Conservation (phyloP, 2,113 vertebrate species). For the Eublepharis macularius region DNA sequence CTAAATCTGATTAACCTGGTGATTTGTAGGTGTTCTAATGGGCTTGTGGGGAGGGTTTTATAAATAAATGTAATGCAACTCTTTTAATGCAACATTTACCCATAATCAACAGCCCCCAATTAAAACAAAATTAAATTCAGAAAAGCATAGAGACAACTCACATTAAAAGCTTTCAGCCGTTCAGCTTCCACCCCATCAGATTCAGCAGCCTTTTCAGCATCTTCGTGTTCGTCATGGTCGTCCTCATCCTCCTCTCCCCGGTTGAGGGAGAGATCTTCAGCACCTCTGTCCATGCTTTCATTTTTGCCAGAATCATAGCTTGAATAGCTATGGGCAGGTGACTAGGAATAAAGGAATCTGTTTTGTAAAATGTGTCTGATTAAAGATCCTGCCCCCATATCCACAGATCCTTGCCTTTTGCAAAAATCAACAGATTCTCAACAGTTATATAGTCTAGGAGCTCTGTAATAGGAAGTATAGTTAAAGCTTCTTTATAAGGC, state of each 20-base stretch:
- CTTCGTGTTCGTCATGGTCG: conserved; percentile 83
- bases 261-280: conserved; percentile 82
- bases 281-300: conserved; percentile 79
- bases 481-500: not conserved
- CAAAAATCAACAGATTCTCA: not conserved
- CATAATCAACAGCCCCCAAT: conserved; percentile 55
- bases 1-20: conserved; percentile 73
- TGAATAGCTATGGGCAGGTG: conserved; percentile 84
- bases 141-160: conserved; percentile 68
- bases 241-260: conserved; percentile 84
- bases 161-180: conserved; percentile 85
- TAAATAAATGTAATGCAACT: conserved; percentile 69
- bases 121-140: conserved; percentile 39
- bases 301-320: conserved; percentile 86
- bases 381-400: not conserved
- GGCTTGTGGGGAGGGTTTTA: conserved; percentile 25
- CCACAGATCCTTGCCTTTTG: conserved; percentile 3
- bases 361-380: conserved; percentile 27
- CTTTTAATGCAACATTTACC: conserved; percentile 63
- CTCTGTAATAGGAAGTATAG: not conserved
- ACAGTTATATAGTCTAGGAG: not conserved
- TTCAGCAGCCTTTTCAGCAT: conserved; percentile 81
- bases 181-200: conserved; percentile 83
- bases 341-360: conserved; percentile 72
- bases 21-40: conserved; percentile 50